Base-by-base conservation (phyloP, 1,140 invertebrate genomes). In the Onthophagus taurus region DNA sequence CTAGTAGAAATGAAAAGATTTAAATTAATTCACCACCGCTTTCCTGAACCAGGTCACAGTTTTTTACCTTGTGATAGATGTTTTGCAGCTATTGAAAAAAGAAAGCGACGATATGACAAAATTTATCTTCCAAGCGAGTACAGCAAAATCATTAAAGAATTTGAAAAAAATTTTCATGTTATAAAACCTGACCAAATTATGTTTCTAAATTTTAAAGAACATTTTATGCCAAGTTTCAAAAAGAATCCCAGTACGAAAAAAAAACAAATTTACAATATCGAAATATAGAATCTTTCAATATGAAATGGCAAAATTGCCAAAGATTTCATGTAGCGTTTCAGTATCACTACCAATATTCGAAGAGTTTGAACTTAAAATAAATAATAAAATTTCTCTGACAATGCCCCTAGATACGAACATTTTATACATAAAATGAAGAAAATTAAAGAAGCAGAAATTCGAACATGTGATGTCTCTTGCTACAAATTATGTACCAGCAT, bases 71-170 rank as follows among this genome's bases (percentile, higher is more conserved):
- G 44, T 46, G 48, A 50, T 31, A 31, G 48, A 9, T 36, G 30
- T 13, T 45, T 49, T 18, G 44, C 33, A 36, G 34, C 44, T 14
- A 50, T 50, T 17, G 45, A 50, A 44, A 50, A 48, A 41, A 37
- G 42, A 33, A 47, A 47, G 41, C 44, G 45, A 26, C 41, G 44
- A 41, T 11, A 30, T 11, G 42, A 50, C 41, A 44, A 35, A 17
- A 47, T 50, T 9, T 34, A 34, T n/a, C 35, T 50, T 16, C 49
- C 49, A 47, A 29, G 17, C 31, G 48, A 50, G 44, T 50, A 39
- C 37, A 34, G 30, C 31, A 13, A 17, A 14, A 14, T 43, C 14
- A 45, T 47, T n/a, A 35, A 42, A 46, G 43, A 42, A 24, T 37
- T 34, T 23, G 42, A 23, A 31, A 17, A 24, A 1, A 50, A 50